A percentile compares a stretch with the other conserved stretches of the same genome.
Conservation (phyloP, 2,113 vertebrate species). For the Thalassarche chlororhynchos region DNA sequence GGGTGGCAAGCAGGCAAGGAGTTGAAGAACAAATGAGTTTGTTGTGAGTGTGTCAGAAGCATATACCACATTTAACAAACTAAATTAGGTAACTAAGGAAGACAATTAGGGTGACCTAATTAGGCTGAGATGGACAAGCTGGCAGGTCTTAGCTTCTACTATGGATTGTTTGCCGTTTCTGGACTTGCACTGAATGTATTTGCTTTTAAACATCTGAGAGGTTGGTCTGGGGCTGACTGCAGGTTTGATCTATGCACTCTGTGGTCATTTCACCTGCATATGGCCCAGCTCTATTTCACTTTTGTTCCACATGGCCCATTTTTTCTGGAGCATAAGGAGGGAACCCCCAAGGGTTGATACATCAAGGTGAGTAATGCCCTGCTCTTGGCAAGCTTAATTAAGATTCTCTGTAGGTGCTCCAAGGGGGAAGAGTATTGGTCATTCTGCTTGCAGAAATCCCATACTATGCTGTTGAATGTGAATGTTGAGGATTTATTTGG, state of each 20-base stretch:
- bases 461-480: neutral
- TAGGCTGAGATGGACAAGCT: neutral
- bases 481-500: neutral
- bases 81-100: neutral
- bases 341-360: neutral
- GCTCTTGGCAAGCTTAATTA: neutral
- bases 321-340: neutral
- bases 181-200: neutral
- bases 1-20: neutral
- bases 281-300: neutral
- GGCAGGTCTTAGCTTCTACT: neutral
- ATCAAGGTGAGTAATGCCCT: neutral
- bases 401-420: neutral
- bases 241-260: neutral
- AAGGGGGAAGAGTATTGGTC: neutral
- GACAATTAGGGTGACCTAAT: neutral
- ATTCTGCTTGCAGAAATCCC: neutral
- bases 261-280: neutral
- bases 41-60: neutral
- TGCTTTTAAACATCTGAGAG: neutral
- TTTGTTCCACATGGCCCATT: neutral
- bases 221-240: neutral
- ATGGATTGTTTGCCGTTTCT: neutral
- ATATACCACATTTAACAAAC: neutral
- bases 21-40: neutral